Conservation (phyloP, 2,888 invertebrate species). For the Leptogaster cylindrica region DNA sequence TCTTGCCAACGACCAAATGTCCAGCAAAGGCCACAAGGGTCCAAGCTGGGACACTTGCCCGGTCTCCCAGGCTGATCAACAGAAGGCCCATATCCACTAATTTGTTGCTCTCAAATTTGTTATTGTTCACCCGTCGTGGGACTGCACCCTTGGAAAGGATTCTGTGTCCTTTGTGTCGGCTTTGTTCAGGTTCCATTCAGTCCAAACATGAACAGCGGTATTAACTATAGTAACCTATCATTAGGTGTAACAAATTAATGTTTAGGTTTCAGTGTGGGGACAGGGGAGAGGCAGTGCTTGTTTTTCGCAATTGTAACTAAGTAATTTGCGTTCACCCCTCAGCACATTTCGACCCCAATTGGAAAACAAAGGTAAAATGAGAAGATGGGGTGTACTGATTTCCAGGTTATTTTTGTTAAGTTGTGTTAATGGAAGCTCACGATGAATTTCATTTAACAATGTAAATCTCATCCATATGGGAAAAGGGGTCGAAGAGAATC, state of each 20-base stretch:
- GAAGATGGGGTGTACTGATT: slow-evolving; percentile 13
- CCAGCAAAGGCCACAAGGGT: not conserved
- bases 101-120: slow-evolving; percentile 46
- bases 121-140: slow-evolving; percentile 44
- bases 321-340: no score
- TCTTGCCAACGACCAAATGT: no score
- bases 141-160: slow-evolving; percentile 9
- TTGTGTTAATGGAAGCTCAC: slow-evolving; percentile 4
- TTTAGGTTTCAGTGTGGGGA: slow-evolving; percentile 5
- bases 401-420: slow-evolving; percentile 9
- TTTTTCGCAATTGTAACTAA: not conserved
- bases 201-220: slow-evolving; percentile 44
- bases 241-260: slow-evolving; percentile 47
- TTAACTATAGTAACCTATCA: slow-evolving; percentile 47
- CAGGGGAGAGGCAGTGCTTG: not conserved
- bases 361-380: no score
- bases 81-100: slow-evolving; percentile 42
- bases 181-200: slow-evolving; percentile 41
- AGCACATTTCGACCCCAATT: not conserved
- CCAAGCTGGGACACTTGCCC: no score
- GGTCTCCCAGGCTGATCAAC: no score
- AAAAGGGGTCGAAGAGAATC: no score
- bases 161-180: slow-evolving; percentile 38
- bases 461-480: slow-evolving; percentile 43
- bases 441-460: slow-evolving; percentile 44